phyloP scores from a whole-genome alignment of 2,113 vertebrate species.

The Ia io region DNA sequence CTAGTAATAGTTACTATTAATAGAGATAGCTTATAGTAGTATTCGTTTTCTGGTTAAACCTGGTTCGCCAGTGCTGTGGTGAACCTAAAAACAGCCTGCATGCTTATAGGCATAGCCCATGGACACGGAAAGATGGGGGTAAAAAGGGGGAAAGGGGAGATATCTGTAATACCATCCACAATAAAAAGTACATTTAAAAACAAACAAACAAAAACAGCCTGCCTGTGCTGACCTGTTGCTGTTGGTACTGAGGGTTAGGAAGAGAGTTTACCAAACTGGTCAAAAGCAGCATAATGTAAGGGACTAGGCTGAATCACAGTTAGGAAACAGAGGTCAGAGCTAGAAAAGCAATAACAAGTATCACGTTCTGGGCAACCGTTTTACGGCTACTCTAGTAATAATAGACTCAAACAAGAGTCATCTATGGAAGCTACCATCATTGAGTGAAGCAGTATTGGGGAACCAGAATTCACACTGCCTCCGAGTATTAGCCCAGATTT shows the following conservation, averaged over 20 bases:
- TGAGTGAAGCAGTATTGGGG: neutral
- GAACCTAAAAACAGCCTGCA: neutral
- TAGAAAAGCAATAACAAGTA: neutral
- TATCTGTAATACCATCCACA: too few relatives aligned
- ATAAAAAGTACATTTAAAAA: too few relatives aligned
- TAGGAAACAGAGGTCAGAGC: neutral
- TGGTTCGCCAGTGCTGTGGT: neutral
- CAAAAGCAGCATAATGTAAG: neutral
- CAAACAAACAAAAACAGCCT: neutral
- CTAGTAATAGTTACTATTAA: neutral
- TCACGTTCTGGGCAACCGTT: neutral
- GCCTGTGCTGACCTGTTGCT: neutral
- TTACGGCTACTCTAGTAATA: neutral
- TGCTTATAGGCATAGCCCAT: too few relatives aligned
- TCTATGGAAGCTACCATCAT: neutral
- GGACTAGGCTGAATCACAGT: neutral
- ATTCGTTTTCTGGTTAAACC: neutral
- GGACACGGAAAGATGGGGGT: too few relatives aligned
- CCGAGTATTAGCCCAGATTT: neutral
- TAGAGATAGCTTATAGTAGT: neutral
- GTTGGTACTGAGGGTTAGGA: neutral
- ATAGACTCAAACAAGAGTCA: neutral
- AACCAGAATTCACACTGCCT: neutral
- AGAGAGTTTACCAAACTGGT: slow-evolving; percentile 3
- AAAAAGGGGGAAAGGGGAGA: too few relatives aligned